Conservation (phyloP, 2,888 invertebrate species). For the Rhorus exstirpatorius region DNA sequence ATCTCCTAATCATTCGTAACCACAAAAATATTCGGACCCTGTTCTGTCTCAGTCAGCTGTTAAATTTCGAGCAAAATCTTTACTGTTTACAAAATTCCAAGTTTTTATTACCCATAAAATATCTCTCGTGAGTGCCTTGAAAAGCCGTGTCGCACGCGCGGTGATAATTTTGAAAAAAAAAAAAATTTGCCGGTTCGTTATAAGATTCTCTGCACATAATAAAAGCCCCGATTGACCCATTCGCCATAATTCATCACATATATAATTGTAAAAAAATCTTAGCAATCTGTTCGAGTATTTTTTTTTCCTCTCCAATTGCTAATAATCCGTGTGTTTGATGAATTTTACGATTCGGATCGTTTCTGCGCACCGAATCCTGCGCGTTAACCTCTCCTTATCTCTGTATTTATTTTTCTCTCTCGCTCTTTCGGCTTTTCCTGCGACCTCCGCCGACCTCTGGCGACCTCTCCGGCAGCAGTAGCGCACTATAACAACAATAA, state of each 20-base stretch:
- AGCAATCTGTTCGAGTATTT: neutral
- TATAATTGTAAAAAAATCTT: neutral
- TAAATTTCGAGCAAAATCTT: conserved; percentile 23
- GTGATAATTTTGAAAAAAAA: neutral
- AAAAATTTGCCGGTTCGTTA: conserved; percentile 7
- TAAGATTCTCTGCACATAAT: neutral
- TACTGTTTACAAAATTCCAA: conserved; percentile 34
- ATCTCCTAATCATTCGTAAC: conserved; percentile 16
- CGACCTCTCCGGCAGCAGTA: conserved; percentile 51
- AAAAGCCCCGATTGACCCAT: neutral
- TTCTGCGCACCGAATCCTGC: conserved; percentile 65
- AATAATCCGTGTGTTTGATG: conserved; percentile 22
- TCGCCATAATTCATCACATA: neutral
- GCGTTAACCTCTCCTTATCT: conserved; percentile 35
- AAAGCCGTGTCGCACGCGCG: conserved; percentile 3
- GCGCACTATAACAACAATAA: conserved; percentile 52
- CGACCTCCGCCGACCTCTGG: conserved; percentile 55
- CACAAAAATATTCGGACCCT: conserved; percentile 16
- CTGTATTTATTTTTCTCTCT: neutral
- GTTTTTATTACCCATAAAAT: conserved; percentile 7
- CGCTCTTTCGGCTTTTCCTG: conserved; percentile 16
- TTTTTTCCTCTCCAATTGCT: conserved; percentile 8
- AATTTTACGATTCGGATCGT: conserved; percentile 49
- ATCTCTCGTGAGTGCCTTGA: conserved; percentile 1
- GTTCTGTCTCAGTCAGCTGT: conserved; percentile 1